Evolutionary conservation across 2,113 vertebrate species (phyloP), one percentile per base, ranked within the genome.

Genomic region (Paralichthys olivaceus): DNA sequence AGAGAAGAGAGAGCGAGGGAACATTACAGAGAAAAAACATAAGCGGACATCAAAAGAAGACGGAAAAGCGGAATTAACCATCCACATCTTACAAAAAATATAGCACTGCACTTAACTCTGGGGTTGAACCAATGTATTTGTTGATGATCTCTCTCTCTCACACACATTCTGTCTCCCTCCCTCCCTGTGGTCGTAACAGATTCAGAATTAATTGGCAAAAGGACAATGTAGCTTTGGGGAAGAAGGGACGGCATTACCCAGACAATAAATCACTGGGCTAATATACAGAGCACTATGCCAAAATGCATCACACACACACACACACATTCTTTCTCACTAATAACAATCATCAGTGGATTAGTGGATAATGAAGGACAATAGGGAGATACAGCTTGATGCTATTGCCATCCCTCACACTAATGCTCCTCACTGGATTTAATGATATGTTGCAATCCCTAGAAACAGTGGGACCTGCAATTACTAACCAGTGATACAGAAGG

Each of bases 281-380:
- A 90, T 91, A 89, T 83, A 81, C 53, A 7, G 54, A 81, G 69
- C 63, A 7, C 51, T 66, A 77, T 72, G 83, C 90, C 91, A 87
- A 77, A 86, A 89, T 84, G 29, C 61, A 77, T 85, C 74, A 34
- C 55, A 56, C 57, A 73, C 56, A 59, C 45, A 61, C 15, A 59
- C 54, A 71, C 72, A 56, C 76, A 69, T 6, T 32, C 60, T 69
- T 85, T 74, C 75, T 73, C 55, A 68, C 78, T 84, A 88, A 90
- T 90, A 89, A 86, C 20, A 72, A 90, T 91, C 86, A 90, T 89
- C 86, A 87, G 81, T 90, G 84, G 90, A 90, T 92, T 91, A 90
- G 83, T 63, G 60, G 56, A 72, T 92, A 91, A 91, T 91, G 87
- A 84, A 92, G 83, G 81, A 83, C 90, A 76, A 76, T 43, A 60